Evolutionary conservation across 2,797 vertebrate genomes (phyloP).

Genomic region (Lophius americanus): DNA sequence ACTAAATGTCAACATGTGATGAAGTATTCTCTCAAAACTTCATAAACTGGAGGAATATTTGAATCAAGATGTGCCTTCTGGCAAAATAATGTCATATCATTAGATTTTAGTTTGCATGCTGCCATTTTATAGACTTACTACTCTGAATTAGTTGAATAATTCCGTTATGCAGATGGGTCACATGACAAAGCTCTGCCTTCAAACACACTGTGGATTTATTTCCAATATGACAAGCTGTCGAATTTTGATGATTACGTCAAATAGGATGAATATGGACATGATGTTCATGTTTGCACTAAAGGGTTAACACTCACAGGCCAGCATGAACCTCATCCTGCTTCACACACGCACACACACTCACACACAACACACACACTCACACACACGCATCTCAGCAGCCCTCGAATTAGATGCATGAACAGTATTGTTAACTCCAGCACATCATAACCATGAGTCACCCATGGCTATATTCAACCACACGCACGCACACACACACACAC

Average conservation of each 20-base stretch:
- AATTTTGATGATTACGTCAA: conserved; percentile 13
- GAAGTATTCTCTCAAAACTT: not conserved
- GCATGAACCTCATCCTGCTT: conserved; percentile 37
- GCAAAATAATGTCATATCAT: conserved; percentile 2
- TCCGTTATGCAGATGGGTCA: conserved; percentile 38
- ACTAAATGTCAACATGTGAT: conserved; percentile 3
- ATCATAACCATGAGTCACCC: conserved; percentile 74
- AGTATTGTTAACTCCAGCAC: conserved; percentile 66
- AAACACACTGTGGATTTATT: conserved; percentile 31
- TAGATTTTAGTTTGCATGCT: conserved; percentile 16
- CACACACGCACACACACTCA: conserved; percentile 9
- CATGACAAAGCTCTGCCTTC: conserved; percentile 22
- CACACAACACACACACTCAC: conserved; percentile 22
- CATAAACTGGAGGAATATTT: not conserved
- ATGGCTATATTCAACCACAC: conserved; percentile 50
- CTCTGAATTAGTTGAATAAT: conserved; percentile 2
- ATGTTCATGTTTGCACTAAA: conserved; percentile 36
- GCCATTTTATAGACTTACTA: conserved; percentile 44
- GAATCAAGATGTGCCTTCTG: not conserved
- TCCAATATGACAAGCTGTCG: not conserved
- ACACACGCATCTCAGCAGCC: conserved; percentile 48
- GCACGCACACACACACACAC: conserved; percentile 13
- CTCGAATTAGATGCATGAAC: conserved; percentile 69
- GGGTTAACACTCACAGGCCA: conserved; percentile 57
- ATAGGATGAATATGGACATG: conserved; percentile 33